A percentile compares a stretch with the other conserved stretches of the same genome.
Conservation (phyloP, 1,140 invertebrate genomes). For the Brachionus rubens region DNA sequence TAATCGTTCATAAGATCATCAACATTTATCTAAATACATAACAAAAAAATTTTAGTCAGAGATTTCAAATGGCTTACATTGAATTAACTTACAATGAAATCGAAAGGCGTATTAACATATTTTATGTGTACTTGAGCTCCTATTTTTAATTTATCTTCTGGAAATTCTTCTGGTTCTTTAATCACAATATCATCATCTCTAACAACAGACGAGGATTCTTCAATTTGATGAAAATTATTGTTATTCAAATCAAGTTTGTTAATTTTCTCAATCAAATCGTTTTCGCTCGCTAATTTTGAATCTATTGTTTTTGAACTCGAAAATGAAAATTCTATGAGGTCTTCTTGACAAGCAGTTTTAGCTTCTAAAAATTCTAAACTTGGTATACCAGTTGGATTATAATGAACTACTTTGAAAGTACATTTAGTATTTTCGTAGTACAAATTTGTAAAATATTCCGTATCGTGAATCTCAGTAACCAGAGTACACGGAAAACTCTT, state of each 20-base stretch:
- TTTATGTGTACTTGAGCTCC: neutral
- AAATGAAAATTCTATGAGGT: no score
- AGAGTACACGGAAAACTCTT: slow-evolving; percentile 21
- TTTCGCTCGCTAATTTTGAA: neutral
- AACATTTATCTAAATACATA: neutral
- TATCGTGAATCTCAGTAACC: neutral
- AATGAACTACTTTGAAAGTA: neutral
- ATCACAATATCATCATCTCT: neutral
- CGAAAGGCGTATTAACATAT: slow-evolving; percentile 23
- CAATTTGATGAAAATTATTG: neutral
- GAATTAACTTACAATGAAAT: slow-evolving; percentile 7
- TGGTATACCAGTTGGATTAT: slow-evolving; percentile 11
- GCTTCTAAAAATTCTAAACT: neutral
- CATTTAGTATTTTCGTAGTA: neutral
- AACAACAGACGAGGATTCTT: neutral
- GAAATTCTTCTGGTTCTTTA: neutral
- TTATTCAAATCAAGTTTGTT: neutral
- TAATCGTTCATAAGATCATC: neutral
- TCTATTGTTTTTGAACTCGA: neutral
- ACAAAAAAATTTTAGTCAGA: no score
- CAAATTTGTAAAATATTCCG: neutral
- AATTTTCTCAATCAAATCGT: neutral
- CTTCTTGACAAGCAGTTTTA: no score
- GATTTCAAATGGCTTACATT: no score
- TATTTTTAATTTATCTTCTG: neutral